These are phyloP conservation scores for Ibycter americanus DNA, from an alignment of 2,797 vertebrate genomes.

Conservation along the genomic window DNA sequence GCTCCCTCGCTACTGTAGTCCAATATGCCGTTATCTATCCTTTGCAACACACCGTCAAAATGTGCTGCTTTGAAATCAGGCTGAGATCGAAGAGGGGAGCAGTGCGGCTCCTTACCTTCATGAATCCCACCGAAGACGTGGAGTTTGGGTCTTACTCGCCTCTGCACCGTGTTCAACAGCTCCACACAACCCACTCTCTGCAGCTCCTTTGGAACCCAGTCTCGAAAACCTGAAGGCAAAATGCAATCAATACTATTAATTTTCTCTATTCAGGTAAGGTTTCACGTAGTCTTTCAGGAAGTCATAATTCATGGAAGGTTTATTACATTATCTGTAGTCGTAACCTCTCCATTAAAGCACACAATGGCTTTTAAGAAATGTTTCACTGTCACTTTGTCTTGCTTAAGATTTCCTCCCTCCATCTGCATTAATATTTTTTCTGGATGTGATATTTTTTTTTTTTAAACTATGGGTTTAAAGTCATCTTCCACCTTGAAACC, in stretches of 20 bases:
- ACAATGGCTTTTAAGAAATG: conserved; percentile 79
- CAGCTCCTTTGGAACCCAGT: conserved; percentile 98
- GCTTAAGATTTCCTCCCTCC: conserved; percentile 55
- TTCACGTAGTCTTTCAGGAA: conserved; percentile 77
- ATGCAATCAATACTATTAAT: conserved; percentile 68
- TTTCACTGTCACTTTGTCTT: conserved; percentile 74
- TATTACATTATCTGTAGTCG: conserved; percentile 77
- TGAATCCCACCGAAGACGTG: conserved; percentile 96
- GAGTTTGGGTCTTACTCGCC: conserved; percentile 93
- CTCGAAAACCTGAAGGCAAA: conserved; percentile 87
- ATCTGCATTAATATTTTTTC: conserved; percentile 74
- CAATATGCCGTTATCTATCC: neutral
- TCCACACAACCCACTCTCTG: conserved; percentile 97
- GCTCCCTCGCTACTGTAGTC: neutral
- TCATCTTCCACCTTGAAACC: conserved; percentile 55
- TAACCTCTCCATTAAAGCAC: conserved; percentile 76
- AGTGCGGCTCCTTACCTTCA: conserved; percentile 83
- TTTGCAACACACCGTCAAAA: neutral
- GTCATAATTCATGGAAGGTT: conserved; percentile 73
- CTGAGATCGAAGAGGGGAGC: neutral
- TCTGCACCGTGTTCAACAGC: conserved; percentile 96
- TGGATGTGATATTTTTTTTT: conserved; percentile 70
- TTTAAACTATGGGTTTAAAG: conserved; percentile 64
- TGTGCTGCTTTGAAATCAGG: neutral
- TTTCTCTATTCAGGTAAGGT: conserved; percentile 70